Base-by-base conservation (phyloP, 2,797 vertebrate genomes). In the Paratrypauchen microcephalus region DNA sequence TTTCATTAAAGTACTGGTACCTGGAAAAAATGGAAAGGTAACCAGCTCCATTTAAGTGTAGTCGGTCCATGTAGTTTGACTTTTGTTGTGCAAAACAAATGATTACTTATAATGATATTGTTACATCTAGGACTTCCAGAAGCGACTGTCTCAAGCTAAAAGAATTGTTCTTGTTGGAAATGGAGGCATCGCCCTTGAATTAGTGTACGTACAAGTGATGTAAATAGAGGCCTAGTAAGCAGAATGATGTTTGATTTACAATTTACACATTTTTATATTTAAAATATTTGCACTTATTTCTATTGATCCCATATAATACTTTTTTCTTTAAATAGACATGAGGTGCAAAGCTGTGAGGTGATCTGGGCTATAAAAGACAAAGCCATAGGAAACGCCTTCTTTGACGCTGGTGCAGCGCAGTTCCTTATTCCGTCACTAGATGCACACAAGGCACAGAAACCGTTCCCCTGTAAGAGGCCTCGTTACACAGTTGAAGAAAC, bases 351-450 rank as follows among this genome's bases (percentile, higher is more conserved):
- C 71, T 99, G 97, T 60, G 95, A 99, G 88, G 95, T 98, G 23
- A 92, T 99, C 85, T 99, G 97, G 97, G 97, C 93, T 4, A 93
- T 99, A 79, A 99, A 97, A 90, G 96, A 99, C 87, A 95, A 95
- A 83, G 95, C 96, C 62, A 98, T 99, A 69, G 97, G 97, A 55
- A 99, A 98, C 82, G 94, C 96, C 0, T 99, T 98, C 82, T 99
- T 99, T 56, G 98, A 99, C 19, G 93, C 94, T 0, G 98, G 97
- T 72, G 98, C 97, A 0, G 96, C 97, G 30, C 95, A 98, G 76
- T 99, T 99, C 83, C 92, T 99, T 21, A 93, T 96, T 79, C 94
- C 95, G 1, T 94, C 95, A 6, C 92, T 99, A 65, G 89, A 85
- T 41, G 80, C 84, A 24, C 91, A 90, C 70, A 95, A 95, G 66